Evolutionary conservation across 2,113 vertebrate species (phyloP), one percentile per base, ranked within the genome.

Genomic region (Phrynosoma blainvillii): DNA sequence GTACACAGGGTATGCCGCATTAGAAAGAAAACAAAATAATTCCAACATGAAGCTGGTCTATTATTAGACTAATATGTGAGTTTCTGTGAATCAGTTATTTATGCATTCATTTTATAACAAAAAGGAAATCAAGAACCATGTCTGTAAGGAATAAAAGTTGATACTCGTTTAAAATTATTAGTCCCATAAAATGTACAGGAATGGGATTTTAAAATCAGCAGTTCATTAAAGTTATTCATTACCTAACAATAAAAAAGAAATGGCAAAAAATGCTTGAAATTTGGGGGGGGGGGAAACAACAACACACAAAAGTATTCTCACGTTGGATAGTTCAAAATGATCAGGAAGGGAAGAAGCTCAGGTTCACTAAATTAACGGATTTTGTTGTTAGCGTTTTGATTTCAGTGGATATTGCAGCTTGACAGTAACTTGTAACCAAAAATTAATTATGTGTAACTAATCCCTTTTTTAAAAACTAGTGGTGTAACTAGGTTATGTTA

Each of bases 31-130:
- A 56, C 18, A 79, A 59, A 13, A 56, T 36, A 59, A 52, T 56
- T 74, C 32, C 18, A 84, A 3, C 23, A 84, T 27, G 4, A 36
- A 9, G 25, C 5, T 36, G 23, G 54, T 42, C 16, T 47, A 47
- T 83, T n/a, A 32, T 54, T n/a, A 0, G 42, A 65, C 1, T 59
- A 27, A 23, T 3, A 1, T 25, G 0, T 62, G 14, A 32, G 5
- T 0, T 25, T 52, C 62, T 10, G 80, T 75, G 42, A 5, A 7
- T 0, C 3, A 1, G 21, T 0, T 23, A 42, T 4, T 9, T 30
- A 66, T 84, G 47, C 0, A 12, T 0, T 5, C 68, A 1, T 89
- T 1, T 1, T 30, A 32, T 10, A 82, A 52, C 20, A 32, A 16
- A 80, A 77, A 3, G 8, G 52, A 3, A 21, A 23, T 62, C 59